phyloP scores from a whole-genome alignment of 2,888 invertebrate genomes.

The Tolmerus cingulatus region DNA sequence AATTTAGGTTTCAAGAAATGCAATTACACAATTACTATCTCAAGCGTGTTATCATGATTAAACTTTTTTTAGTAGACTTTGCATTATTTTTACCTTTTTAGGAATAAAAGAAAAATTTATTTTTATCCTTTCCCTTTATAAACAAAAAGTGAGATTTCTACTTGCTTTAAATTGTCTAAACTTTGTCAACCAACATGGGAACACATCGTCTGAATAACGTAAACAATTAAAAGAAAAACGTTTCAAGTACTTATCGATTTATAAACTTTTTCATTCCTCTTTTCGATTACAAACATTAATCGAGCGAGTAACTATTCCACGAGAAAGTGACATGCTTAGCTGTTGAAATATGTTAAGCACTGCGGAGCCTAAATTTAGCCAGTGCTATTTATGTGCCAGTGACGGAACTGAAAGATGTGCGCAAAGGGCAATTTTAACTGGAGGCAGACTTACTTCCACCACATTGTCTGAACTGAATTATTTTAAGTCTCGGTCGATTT shows the following conservation, averaged over 20 bases:
- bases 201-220: neutral
- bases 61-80: too few relatives aligned
- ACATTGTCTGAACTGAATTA: neutral
- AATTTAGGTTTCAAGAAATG: too few relatives aligned
- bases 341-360: conserved; percentile 11
- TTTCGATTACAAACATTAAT: neutral
- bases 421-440: neutral
- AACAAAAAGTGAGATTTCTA: neutral
- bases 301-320: neutral
- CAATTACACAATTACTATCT: too few relatives aligned
- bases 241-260: neutral
- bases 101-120: neutral
- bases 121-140: neutral
- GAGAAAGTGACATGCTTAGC: conserved; percentile 1
- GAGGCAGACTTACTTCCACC: neutral
- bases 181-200: neutral
- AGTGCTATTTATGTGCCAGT: conserved; percentile 1
- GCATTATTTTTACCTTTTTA: neutral
- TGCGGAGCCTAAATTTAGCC: conserved; percentile 9
- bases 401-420: neutral
- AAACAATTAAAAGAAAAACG: neutral
- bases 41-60: too few relatives aligned
- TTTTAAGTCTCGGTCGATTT: neutral
- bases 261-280: neutral
- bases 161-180: neutral